Percentiles rank a stretch among this genome's conserved stretches.
phyloP scores from a whole-genome alignment of 2,113 vertebrate genomes.

The Rafetus swinhoei region DNA sequence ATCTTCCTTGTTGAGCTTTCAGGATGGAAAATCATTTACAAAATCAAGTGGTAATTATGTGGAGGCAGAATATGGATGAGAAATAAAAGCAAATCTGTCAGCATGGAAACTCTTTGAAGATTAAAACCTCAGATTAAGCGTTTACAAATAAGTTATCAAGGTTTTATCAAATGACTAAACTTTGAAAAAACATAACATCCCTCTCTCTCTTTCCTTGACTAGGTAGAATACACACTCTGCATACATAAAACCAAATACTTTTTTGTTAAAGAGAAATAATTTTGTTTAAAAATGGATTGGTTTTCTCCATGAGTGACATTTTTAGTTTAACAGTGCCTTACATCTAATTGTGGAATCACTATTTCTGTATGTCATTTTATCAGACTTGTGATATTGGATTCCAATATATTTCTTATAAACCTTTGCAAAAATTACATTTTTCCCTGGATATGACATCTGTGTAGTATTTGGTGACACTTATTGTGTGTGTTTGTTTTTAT shows the following conservation, averaged over 20 bases:
- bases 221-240: conserved; percentile 34
- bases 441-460: background rate
- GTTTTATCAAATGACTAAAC: conserved; percentile 57
- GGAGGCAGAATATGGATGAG: conserved; percentile 27
- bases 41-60: conserved; percentile 31
- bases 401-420: conserved; percentile 14
- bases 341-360: background rate
- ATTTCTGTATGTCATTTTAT: conserved; percentile 29
- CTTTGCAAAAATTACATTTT: background rate
- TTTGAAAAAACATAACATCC: conserved; percentile 34
- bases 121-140: conserved; percentile 67
- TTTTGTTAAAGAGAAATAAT: conserved; percentile 43
- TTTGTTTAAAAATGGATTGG: conserved; percentile 40
- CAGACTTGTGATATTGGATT: background rate
- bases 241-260: conserved; percentile 22
- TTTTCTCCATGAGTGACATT: conserved; percentile 46
- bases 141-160: conserved; percentile 69
- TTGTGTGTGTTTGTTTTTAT: background rate
- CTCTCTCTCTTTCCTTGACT: conserved; percentile 20
- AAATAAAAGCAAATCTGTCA: conserved; percentile 59
- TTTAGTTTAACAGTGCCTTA: conserved; percentile 38
- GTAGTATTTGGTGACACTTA: background rate
- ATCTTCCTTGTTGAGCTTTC: conserved; percentile 52
- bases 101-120: conserved; percentile 60
- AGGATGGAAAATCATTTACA: conserved; percentile 47